phyloP scores from a whole-genome alignment of 2,797 vertebrate species.

The Sebastes jordani region DNA sequence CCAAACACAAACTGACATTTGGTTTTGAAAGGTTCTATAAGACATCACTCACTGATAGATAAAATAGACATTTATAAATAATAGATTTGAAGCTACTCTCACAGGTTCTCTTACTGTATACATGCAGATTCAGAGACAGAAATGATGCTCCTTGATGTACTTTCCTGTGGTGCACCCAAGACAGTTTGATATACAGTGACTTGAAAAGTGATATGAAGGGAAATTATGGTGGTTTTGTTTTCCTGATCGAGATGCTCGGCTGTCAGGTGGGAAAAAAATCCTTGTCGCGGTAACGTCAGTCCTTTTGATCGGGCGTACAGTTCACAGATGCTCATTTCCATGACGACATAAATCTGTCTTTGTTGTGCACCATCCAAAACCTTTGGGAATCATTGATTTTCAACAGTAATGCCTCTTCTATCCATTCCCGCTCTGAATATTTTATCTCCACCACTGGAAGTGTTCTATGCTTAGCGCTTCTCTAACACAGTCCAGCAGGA shows the following conservation, averaged over 20 bases:
- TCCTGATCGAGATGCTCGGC: slow-evolving; percentile 43
- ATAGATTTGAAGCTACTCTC: slow-evolving; percentile 60
- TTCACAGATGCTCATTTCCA: slow-evolving; percentile 47
- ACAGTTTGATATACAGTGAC: slow-evolving; percentile 29
- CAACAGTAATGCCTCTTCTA: slow-evolving; percentile 35
- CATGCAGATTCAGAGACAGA: slow-evolving; percentile 65
- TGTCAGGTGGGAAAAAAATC: slow-evolving; percentile 21
- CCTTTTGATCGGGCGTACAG: slow-evolving; percentile 46
- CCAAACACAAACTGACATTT: slow-evolving; percentile 53
- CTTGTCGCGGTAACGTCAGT: slow-evolving; percentile 31
- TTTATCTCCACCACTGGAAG: slow-evolving; percentile 44
- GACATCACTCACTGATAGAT: slow-evolving; percentile 64
- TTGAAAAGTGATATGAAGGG: slow-evolving; percentile 12
- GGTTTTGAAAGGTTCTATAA: slow-evolving; percentile 54
- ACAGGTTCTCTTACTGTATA: slow-evolving; percentile 48
- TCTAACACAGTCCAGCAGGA: slow-evolving; percentile 52
- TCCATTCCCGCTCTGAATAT: slow-evolving; percentile 42
- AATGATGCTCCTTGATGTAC: slow-evolving; percentile 40
- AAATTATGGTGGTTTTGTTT: slow-evolving; percentile 27
- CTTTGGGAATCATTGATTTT: slow-evolving; percentile 52
- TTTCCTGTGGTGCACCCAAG: slow-evolving; percentile 49
- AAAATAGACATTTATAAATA: slow-evolving; percentile 75
- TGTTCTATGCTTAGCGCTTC: slow-evolving; percentile 35
- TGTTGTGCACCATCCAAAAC: slow-evolving; percentile 39
- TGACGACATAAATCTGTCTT: slow-evolving; percentile 47